Percentiles rank a stretch among this genome's conserved stretches.
Evolutionary conservation across 2,113 vertebrate species (phyloP).

Genomic region (Patagioenas fasciata): DNA sequence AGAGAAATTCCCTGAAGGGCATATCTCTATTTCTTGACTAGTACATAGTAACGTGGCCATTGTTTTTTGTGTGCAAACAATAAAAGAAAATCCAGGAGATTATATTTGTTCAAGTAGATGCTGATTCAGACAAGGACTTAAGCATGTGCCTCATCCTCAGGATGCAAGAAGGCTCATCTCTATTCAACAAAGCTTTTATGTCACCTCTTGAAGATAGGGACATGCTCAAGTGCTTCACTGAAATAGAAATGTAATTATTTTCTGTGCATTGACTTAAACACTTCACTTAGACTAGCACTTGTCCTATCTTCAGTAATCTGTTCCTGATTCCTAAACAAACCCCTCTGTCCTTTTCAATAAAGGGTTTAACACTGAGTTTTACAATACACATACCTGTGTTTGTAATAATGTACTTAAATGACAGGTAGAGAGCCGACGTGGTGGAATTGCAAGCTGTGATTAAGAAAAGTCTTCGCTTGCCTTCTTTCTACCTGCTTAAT

Average conservation of each 20-base stretch:
- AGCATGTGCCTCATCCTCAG: background rate
- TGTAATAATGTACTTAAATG: background rate
- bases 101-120: conserved; percentile 51
- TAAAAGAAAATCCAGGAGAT: background rate
- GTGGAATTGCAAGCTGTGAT: background rate
- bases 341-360: background rate
- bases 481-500: background rate
- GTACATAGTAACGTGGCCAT: background rate
- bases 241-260: conserved; percentile 55
- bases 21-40: background rate
- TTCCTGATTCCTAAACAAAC: background rate
- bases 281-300: conserved; percentile 1
- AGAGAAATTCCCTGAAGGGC: background rate
- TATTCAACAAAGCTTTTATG: conserved; percentile 41
- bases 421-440: background rate
- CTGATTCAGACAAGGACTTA: conserved; percentile 40
- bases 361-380: background rate
- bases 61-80: background rate
- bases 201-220: background rate
- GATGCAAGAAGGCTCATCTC: background rate
- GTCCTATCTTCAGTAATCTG: background rate
- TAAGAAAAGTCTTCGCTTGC: background rate
- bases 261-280: background rate
- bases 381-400: background rate
- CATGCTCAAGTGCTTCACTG: background rate